phyloP scores from a whole-genome alignment of 2,113 vertebrate species.

The Perca flavescens region DNA sequence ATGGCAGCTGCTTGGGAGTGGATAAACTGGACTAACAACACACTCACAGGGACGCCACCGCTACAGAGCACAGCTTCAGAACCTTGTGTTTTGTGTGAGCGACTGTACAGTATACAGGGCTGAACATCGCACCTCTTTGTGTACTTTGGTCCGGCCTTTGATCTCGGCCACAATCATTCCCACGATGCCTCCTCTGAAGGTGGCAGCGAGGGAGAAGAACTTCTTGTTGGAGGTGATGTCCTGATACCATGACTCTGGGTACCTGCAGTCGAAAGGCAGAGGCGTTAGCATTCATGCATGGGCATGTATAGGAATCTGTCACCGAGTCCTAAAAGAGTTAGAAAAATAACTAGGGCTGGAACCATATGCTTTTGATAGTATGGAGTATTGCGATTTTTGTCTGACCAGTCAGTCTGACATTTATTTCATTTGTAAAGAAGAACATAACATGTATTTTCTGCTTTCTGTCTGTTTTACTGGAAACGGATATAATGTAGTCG shows the following conservation, averaged over 20 bases:
- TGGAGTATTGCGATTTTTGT: no score
- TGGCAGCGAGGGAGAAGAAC: constrained; percentile 98
- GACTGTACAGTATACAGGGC: not conserved
- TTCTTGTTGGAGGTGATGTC: constrained; percentile 99
- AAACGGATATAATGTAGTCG: no score
- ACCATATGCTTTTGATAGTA: no score
- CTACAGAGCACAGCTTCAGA: not conserved
- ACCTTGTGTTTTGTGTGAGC: not conserved
- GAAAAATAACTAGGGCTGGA: no score
- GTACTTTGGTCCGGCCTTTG: constrained; percentile 97
- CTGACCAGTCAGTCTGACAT: no score
- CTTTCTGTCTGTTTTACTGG: no score
- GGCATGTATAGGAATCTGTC: not conserved
- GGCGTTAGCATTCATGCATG: not conserved
- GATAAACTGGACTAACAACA: not conserved
- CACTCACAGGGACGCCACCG: not conserved
- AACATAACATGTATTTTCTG: no score
- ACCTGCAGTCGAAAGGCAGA: constrained; percentile 82
- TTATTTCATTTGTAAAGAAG: no score
- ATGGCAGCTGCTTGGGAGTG: not conserved
- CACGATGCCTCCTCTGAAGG: constrained; percentile 94
- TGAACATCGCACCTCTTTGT: constrained; percentile 91
- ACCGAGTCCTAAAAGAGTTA: not conserved
- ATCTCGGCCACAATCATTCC: constrained; percentile 99
- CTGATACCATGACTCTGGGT: constrained; percentile 99